These are phyloP conservation scores for Ceratotherium simum DNA, from an alignment of 2,113 vertebrate species.

Conservation along the genomic window DNA sequence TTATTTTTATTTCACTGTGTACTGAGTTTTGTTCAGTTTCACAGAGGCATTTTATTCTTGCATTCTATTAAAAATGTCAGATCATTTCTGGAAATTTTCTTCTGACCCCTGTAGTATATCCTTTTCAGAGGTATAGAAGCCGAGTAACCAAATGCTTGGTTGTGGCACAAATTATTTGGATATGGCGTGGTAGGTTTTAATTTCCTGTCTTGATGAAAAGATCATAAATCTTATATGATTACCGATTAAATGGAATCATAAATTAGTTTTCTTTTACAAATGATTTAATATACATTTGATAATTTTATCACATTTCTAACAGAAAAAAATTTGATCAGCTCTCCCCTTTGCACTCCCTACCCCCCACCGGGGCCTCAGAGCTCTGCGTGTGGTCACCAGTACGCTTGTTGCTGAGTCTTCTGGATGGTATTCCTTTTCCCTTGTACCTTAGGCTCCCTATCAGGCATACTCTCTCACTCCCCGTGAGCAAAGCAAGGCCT, in stretches of 20 bases:
- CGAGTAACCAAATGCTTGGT: not conserved
- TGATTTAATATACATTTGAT: not conserved
- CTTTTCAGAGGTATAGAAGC: not conserved
- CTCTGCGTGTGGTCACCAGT: not conserved
- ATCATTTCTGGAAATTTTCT: constrained; percentile 23
- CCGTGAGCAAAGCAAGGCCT: not conserved
- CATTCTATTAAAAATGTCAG: not conserved
- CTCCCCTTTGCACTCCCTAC: not conserved
- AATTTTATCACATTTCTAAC: not conserved
- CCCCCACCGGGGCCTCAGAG: not conserved
- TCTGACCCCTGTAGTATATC: not conserved
- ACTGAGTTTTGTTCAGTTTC: not conserved
- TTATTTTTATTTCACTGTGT: not conserved
- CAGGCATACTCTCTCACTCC: not conserved
- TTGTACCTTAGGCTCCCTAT: not conserved
- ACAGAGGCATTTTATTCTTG: not conserved
- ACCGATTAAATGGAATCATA: not conserved
- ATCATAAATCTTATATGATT: not conserved
- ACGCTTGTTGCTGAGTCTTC: not conserved
- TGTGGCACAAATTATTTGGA: not conserved
- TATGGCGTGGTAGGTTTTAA: not conserved
- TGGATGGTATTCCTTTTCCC: not conserved
- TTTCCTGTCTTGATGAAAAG: not conserved
- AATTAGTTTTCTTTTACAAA: constrained; percentile 13
- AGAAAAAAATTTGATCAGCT: not conserved